Conservation (phyloP, 2,113 vertebrate species). For the Gallinago undulata region DNA sequence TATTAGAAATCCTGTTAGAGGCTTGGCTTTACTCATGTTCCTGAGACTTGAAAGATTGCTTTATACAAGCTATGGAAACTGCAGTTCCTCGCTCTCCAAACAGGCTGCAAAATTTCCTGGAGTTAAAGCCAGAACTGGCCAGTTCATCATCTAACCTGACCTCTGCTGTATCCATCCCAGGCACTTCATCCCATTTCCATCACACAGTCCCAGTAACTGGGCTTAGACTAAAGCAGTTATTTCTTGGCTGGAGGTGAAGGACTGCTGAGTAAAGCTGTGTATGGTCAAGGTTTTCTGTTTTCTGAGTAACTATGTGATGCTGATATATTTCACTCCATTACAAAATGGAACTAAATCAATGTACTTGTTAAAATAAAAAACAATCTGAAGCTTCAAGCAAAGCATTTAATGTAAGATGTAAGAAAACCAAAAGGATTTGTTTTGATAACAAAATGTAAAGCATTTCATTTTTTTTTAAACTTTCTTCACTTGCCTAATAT, state of each 20-base stretch:
- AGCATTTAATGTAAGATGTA: not conserved
- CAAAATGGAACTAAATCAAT: slow-evolving; percentile 10
- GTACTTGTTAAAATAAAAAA: not conserved
- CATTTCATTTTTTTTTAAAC: not conserved
- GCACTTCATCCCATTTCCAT: not conserved
- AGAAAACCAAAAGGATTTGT: not conserved
- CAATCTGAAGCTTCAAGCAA: not conserved
- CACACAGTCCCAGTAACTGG: not conserved
- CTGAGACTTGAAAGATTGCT: not conserved
- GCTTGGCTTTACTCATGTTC: not conserved
- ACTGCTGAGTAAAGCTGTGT: not conserved
- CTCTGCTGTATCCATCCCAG: not conserved
- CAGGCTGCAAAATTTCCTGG: not conserved
- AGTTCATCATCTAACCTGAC: slow-evolving; percentile 12
- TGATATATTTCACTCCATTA: not conserved
- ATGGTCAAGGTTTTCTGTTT: not conserved
- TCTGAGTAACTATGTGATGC: not conserved
- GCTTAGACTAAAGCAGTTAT: not conserved
- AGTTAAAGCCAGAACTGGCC: not conserved
- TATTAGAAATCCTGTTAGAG: not conserved
- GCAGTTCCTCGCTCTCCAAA: not conserved
- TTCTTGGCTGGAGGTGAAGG: slow-evolving; percentile 18
- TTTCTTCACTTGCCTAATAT: not conserved
- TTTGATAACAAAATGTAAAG: not conserved
- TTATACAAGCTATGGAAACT: not conserved